Evolutionary conservation across 2,797 vertebrate species (phyloP), one percentile per base, ranked within the genome.

Genomic region (Rhyacichthys aspro): DNA sequence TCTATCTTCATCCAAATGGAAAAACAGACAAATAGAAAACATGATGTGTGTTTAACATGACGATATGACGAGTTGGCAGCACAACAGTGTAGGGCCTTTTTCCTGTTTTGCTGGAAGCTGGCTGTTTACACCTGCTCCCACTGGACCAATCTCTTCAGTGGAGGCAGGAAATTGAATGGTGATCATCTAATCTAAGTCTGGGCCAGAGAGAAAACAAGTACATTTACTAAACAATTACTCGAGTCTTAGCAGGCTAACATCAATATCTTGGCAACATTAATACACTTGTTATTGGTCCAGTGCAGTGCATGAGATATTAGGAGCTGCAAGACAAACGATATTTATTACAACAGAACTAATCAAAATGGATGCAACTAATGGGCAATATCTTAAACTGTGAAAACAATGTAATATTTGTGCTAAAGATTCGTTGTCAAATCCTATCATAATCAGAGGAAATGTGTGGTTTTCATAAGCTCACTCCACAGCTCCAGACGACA

Each of bases 401-500:
- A 5, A 23, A 23, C 19, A 23, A 23, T 23, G 5, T n/a, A n/a
- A n/a, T 23, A 23, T 23, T 23, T 23, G 19, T 23, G 7, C 23
- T 6, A 28, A 5, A 28, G 4, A 28, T 28, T 28, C 4, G 4
- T 3, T 28, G 23, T 28, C 23, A 17, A 11, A 5, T 36, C 32
- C 33, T 16, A 4, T 33, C 15, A 46, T 17, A 28, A 42, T 16
- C 8, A 66, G 17, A 44, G 39, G 8, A 1, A 19, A 36, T 36
- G 23, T 44, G 16, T 38, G 32, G 23, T 45, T 18, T 61, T 54
- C 41, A 14, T 46, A 48, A 18, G 45, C 59, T 72, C 60, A 64
- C 70, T 65, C 49, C 63, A 68, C 38, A 66, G 59, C 74, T 81
- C 32, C 46, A 70, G 68, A 64, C 33, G 16, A 49, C 67, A 49